A percentile compares a stretch with the other conserved stretches of the same genome.
These are phyloP conservation scores for Rhamphomyia laevipes DNA, from an alignment of 2,888 invertebrate genomes.

Conservation along the genomic window DNA sequence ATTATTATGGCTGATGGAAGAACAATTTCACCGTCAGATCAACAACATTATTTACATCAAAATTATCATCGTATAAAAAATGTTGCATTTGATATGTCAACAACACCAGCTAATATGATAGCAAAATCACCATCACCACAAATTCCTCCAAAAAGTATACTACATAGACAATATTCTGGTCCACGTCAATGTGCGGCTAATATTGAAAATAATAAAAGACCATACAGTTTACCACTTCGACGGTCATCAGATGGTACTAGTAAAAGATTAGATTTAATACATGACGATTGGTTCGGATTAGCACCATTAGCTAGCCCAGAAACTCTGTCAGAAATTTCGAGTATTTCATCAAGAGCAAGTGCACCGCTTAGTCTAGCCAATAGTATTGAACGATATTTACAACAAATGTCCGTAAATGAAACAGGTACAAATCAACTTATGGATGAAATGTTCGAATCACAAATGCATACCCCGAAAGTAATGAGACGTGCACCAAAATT, in stretches of 20 bases:
- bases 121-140: slow-evolving; percentile 17
- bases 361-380: slow-evolving; percentile 39
- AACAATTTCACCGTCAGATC: slow-evolving; percentile 6
- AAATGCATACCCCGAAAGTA: slow-evolving; percentile 43
- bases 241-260: slow-evolving; percentile 28
- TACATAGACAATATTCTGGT: slow-evolving; percentile 12
- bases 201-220: slow-evolving; percentile 20
- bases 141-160: slow-evolving; percentile 19
- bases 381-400: slow-evolving; percentile 34
- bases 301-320: slow-evolving; percentile 76
- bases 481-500: slow-evolving; percentile 55
- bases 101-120: slow-evolving; percentile 6
- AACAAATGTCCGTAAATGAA: slow-evolving; percentile 23
- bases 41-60: slow-evolving; percentile 4
- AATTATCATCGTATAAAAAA: slow-evolving; percentile 18
- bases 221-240: slow-evolving; percentile 25
- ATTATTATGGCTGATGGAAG: slow-evolving; percentile 21
- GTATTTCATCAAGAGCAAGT: slow-evolving; percentile 57
- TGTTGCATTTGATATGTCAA: slow-evolving; percentile 32
- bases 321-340: slow-evolving; percentile 69
- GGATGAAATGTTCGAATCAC: slow-evolving; percentile 37
- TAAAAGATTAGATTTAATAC: slow-evolving; percentile 41
- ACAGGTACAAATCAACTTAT: slow-evolving; percentile 21
- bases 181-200: slow-evolving; percentile 26
- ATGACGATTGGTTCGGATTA: slow-evolving; percentile 54